Evolutionary conservation across 2,113 vertebrate species (phyloP).

Genomic region (Ochotona princeps): DNA sequence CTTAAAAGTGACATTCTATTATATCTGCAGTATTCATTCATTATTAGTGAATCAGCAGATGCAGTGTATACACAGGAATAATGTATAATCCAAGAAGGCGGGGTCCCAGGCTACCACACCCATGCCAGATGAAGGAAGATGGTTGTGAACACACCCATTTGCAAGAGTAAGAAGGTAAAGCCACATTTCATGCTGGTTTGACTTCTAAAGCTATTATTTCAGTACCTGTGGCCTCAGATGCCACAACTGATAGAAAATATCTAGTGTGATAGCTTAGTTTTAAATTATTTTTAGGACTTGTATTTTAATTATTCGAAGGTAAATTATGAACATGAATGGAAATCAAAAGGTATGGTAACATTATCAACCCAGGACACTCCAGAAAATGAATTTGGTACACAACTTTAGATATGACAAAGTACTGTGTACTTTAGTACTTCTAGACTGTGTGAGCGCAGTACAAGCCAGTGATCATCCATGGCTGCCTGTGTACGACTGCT

Average conservation of each 20-base stretch:
- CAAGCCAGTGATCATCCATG: neutral
- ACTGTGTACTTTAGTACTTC: neutral
- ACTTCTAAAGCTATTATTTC: neutral
- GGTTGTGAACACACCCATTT: neutral
- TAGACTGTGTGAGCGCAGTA: neutral
- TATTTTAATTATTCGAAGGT: constrained; percentile 10
- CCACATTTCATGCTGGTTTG: neutral
- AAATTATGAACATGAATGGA: neutral
- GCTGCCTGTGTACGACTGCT: constrained; percentile 1
- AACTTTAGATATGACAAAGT: neutral
- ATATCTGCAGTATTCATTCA: neutral
- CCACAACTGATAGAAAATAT: constrained; percentile 28
- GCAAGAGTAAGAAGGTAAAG: neutral
- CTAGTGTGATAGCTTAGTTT: neutral
- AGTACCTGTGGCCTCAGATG: neutral
- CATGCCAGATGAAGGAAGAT: neutral
- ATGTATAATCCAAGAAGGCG: neutral
- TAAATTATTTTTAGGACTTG: neutral
- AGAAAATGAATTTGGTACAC: neutral
- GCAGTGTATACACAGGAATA: neutral
- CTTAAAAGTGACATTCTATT: neutral
- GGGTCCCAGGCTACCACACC: accelerated
- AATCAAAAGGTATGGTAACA: neutral
- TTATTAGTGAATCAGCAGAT: neutral
- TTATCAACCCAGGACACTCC: neutral